phyloP scores from a whole-genome alignment of 1,140 invertebrate species.

The Drosophila hydei region DNA sequence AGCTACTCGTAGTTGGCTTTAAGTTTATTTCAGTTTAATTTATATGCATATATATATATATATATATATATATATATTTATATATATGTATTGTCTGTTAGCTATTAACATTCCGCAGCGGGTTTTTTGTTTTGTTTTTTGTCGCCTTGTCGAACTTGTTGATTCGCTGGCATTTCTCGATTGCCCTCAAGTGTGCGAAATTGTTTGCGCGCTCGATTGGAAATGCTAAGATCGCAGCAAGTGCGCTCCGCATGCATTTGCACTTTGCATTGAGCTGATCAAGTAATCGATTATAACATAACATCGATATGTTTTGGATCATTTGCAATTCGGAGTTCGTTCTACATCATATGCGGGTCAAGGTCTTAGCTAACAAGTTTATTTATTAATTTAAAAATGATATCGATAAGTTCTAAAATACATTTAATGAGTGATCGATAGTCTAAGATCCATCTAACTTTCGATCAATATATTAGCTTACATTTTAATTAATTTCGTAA shows the following conservation, averaged over 20 bases:
- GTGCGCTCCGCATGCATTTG: neutral
- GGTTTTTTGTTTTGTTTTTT: slow-evolving; percentile 32
- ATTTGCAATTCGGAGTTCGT: no score
- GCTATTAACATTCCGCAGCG: slow-evolving; percentile 47
- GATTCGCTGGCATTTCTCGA: slow-evolving; percentile 55
- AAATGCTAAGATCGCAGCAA: slow-evolving; percentile 33
- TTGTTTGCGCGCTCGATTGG: slow-evolving; percentile 30
- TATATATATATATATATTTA: no score
- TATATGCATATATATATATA: neutral
- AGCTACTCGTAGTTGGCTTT: slow-evolving; percentile 20
- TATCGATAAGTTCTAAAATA: no score
- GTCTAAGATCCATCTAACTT: no score
- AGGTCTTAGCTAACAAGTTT: no score
- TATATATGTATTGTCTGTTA: slow-evolving; percentile 14
- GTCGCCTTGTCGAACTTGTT: slow-evolving; percentile 55
- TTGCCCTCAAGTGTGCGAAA: slow-evolving; percentile 58
- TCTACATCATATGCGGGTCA: no score
- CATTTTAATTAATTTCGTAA: neutral
- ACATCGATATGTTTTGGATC: no score
- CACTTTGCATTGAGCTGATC: neutral
- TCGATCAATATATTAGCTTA: no score
- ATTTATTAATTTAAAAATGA: no score
- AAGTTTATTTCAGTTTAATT: neutral
- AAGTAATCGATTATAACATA: slow-evolving; percentile 1
- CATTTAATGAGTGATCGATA: no score